Evolutionary conservation across 92 coral and sea anemone species (phyloP).

Genomic region (Bergia puertoricense): DNA sequence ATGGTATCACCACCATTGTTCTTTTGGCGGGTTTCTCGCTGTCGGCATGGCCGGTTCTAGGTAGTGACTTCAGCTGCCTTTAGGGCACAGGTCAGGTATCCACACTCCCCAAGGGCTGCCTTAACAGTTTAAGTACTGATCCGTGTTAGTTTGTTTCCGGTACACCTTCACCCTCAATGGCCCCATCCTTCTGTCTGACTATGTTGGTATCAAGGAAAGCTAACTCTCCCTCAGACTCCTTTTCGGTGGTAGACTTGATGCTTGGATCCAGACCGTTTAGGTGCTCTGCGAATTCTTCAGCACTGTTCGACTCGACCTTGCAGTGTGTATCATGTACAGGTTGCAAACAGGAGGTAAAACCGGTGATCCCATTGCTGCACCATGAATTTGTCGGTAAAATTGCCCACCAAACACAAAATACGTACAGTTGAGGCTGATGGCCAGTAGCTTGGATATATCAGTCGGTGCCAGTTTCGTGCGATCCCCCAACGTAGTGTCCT

Average conservation of each 20-base stretch:
- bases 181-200: not conserved
- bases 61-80: not conserved
- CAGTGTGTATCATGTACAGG: too few species aligned
- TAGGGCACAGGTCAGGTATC: conserved; percentile 2
- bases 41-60: not conserved
- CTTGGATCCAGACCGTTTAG: too few species aligned
- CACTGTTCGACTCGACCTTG: not conserved
- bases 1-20: conserved; percentile 3
- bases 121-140: conserved; percentile 12
- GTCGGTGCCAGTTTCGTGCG: too few species aligned
- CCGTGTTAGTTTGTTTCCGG: conserved; percentile 4
- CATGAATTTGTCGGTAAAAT: too few species aligned
- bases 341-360: too few species aligned
- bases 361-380: too few species aligned
- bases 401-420: too few species aligned
- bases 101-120: conserved; percentile 19
- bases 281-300: not conserved
- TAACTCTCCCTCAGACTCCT: conserved; percentile 11
- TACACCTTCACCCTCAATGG: conserved; percentile 9
- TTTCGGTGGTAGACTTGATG: not conserved
- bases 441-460: too few species aligned
- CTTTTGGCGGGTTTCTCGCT: conserved; percentile 27
- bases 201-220: conserved; percentile 25
- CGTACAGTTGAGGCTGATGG: too few species aligned
- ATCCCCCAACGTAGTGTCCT: too few species aligned